phyloP scores from a whole-genome alignment of 2,113 vertebrate genomes.

The Tamias sibiricus region DNA sequence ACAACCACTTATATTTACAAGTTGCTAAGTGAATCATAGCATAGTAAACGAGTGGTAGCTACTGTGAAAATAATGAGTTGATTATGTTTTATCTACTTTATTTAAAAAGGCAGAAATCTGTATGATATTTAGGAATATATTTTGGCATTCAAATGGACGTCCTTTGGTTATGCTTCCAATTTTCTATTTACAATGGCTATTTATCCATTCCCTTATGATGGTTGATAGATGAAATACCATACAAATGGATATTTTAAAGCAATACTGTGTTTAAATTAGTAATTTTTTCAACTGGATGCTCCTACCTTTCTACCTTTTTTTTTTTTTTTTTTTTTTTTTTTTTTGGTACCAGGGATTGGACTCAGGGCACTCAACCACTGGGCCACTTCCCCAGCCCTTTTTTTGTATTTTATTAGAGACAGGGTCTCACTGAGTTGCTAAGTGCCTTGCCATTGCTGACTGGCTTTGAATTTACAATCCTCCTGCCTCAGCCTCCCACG shows the following conservation, averaged over 20 bases:
- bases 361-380: too few species aligned
- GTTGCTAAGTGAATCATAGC: background rate
- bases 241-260: background rate
- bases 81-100: background rate
- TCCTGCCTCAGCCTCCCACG: too few species aligned
- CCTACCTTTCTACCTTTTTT: too few species aligned
- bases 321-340: too few species aligned
- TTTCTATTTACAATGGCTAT: background rate
- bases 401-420: too few species aligned
- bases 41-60: background rate
- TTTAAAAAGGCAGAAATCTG: background rate
- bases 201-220: background rate
- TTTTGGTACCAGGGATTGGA: too few species aligned
- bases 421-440: too few species aligned
- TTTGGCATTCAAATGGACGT: background rate
- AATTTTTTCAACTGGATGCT: background rate
- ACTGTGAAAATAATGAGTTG: background rate
- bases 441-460: too few species aligned
- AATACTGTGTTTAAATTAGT: background rate
- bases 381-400: too few species aligned
- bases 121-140: background rate
- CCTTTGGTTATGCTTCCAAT: background rate
- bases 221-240: background rate
- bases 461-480: too few species aligned
- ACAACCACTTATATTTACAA: background rate